Evolutionary conservation across 2,797 vertebrate genomes (phyloP), one percentile per base, ranked within the genome.

Genomic region (Gallinago solitaria): DNA sequence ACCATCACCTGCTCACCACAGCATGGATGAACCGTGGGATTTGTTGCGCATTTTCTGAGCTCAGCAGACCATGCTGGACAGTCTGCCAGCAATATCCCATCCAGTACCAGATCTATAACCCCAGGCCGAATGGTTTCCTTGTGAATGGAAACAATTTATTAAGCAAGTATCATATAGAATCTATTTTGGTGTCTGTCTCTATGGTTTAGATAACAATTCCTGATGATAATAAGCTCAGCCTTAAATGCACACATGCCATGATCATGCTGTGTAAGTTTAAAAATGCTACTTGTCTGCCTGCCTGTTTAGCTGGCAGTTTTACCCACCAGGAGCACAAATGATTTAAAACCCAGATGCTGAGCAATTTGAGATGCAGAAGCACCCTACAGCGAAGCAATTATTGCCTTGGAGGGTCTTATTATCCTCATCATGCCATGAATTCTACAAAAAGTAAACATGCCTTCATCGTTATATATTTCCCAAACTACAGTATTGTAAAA

Each of bases 261-360:
- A 94, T 90, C 97, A 43, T 61, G 94, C 83, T 96, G 91, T 75
- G 94, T 89, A 86, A 95, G 95, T 97, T 97, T 97, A 96, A 97
- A 97, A 97, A 95, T 94, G 97, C 75, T 93, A 37, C 88, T 97
- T 97, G 85, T 70, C 91, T 97, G 96, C 65, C 91, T 96, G 96
- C 89, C 88, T 96, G 92, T 97, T 97, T 97, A 94, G 85, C 85
- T 95, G 79, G 92, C 91, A 89, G 71, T 94, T 96, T 80, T 90
- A 89, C 92, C 89, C 97, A 97, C 92, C 95, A 91, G 96, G 97
- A 98, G 96, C 87, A 93, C 80, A 97, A 93, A 96, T 96, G 95
- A 97, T 96, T 98, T 97, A 98, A 93, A 97, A 88, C 90, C 92
- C 97, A 98, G 97, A 97, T 96, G 96, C 95, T 96, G 92, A 97